Evolutionary conservation across 2,888 invertebrate genomes (phyloP), one percentile per base, ranked within the genome.

Genomic region (Biston betularia): DNA sequence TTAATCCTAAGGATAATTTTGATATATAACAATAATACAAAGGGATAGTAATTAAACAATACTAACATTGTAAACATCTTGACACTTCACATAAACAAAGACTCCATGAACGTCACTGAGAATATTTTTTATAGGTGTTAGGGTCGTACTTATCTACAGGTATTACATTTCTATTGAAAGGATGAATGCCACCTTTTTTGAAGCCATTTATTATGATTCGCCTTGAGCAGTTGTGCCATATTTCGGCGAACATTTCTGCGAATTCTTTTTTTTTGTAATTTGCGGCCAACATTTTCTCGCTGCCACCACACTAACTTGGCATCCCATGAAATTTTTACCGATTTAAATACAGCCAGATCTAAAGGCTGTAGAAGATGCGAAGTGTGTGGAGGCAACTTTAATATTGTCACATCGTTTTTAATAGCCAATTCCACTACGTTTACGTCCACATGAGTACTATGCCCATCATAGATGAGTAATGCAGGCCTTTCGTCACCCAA

Each of bases 381-480:
- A 4, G 46, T 8, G 15, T 46, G 46, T 4, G 46, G 46, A 0
- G 46, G 46, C 15, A 46, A 9, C 8, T 46, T 46, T 46, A 46
- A 1, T 6, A 46, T 46, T 6, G 46, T 49, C 10, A 49, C 33
- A 14, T 46, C 14, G 12, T 46, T n/a, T 46, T 46, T 14, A 14
- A 14, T 46, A 14, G 46, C 46, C 46, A 14, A 14, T 46, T 46
- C 46, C 14, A 49, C 33, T 33, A 49, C 33, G 8, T 7, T 2
- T 9, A 49, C 9, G 10, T 34, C 10, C 6, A 49, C 49, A 49
- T 49, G 49, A 9, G 49, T 49, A 33, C 33, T 33, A 33, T 49
- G 49, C 49, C 49, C 49, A 34, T 49, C 49, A 34, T 49, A 49
- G 11, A 49, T 49, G 24, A 49, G 33, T 10, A 49, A 33, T 49